Evolutionary conservation across 2,113 vertebrate genomes (phyloP).

Genomic region (Nibea albiflora): DNA sequence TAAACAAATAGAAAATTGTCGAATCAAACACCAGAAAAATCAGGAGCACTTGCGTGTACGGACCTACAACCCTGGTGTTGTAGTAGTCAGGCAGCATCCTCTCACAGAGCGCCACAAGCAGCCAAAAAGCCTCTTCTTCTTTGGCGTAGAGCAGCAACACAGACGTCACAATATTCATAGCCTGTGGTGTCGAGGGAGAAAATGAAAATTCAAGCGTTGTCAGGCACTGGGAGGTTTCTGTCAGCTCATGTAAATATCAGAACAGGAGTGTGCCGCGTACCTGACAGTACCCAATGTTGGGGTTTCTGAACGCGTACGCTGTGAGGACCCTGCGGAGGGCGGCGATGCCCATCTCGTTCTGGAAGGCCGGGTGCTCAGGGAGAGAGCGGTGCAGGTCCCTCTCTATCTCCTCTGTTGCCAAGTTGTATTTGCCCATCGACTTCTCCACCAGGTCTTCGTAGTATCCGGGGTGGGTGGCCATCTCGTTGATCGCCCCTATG

Average conservation of each 20-base stretch:
- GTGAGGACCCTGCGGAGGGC: constrained; percentile 95
- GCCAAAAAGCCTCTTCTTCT: constrained; percentile 98
- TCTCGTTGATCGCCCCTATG: constrained; percentile 95
- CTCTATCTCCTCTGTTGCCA: constrained; percentile 98
- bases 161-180: constrained; percentile 99
- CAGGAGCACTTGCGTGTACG: constrained; percentile 57
- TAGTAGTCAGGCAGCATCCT: constrained; percentile 99
- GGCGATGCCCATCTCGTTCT: constrained; percentile 99
- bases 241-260: not conserved
- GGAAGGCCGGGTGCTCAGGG: constrained; percentile 97
- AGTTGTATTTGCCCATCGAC: constrained; percentile 97
- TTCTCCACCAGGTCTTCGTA: constrained; percentile 97
- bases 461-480: constrained; percentile 97
- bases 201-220: not conserved
- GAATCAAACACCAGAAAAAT: not conserved
- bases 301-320: constrained; percentile 97
- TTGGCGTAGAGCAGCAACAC: constrained; percentile 97
- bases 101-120: constrained; percentile 97
- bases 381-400: constrained; percentile 97
- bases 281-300: constrained; percentile 99
- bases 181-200: constrained; percentile 78
- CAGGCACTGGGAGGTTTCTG: not conserved
- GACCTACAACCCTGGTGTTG: constrained; percentile 98
- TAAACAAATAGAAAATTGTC: not conserved
- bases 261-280: constrained; percentile 70